Evolutionary conservation across 1,140 invertebrate species (phyloP), one percentile per base, ranked within the genome.

Genomic region (Aphaenogaster floridana): DNA sequence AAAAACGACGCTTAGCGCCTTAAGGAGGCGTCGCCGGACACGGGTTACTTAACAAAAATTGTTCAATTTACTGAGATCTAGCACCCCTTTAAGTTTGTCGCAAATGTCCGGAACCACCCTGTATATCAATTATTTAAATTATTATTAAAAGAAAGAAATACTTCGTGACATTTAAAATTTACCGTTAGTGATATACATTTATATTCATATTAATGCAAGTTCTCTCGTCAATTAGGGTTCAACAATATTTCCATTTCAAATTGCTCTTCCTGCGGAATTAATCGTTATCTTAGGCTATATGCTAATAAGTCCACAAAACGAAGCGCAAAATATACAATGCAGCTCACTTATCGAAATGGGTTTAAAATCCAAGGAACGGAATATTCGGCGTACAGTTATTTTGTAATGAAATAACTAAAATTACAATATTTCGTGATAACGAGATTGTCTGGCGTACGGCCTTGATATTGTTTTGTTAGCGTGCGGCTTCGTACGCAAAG

Each of bases 81-180:
- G 28, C 28, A 28, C 28, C 28, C 28, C 28, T 28, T 28, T 28
- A 28, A 28, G 28, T 28, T 28, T 28, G 28, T 28, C 28, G 28
- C 28, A 28, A 28, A 28, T 28, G 28, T 28, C 28, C 28, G 28
- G 28, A 28, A 28, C 28, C 28, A 28, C 28, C 28, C 28, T 28
- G 2, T 3, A 45, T 57, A 57, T 57, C 52, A 2, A 21, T 57
- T 9, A 21, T 63, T 63, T 36, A 36, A 36, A 63, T 63, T 63
- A 17, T 8, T 36, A 63, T 8, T 15, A 13, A 64, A 64, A 64
- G 11, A 39, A n/a, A 39, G 36, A 7, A 64, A 64, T 39, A 39
- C 39, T 64, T 64, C 17, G 9, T 66, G 36, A 42, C 64, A 42
- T 39, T 66, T 64, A n/a, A 64, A n/a, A 64, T 64, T 64, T 17